Conservation (phyloP, 2,113 vertebrate genomes). For the Cyphomyrus discorhynchus region DNA sequence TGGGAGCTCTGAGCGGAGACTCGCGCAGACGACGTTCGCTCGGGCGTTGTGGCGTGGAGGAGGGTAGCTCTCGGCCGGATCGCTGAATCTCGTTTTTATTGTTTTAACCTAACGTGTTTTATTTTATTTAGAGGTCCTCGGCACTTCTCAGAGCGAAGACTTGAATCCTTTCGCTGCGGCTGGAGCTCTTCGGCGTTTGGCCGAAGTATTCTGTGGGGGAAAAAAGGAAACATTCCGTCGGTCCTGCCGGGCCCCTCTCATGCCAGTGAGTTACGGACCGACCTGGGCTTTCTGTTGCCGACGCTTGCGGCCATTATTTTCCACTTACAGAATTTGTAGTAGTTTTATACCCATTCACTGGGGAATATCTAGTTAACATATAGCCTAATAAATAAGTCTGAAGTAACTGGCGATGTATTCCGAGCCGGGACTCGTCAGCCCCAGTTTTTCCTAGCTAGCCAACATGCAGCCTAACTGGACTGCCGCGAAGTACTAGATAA, state of each 20-base stretch:
- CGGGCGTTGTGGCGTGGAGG: background rate
- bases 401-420: background rate
- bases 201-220: conserved; percentile 21
- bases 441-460: background rate
- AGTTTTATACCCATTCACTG: background rate
- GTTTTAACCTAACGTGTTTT: background rate
- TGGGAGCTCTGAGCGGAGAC: background rate
- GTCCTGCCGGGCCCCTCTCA: conserved; percentile 32
- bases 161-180: background rate
- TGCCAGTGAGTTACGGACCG: conserved; percentile 36
- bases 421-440: background rate
- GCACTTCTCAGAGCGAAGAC: background rate
- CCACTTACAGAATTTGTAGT: background rate
- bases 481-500: background rate
- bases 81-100: conserved; percentile 18
- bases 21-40: background rate
- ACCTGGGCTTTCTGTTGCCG: conserved; percentile 19
- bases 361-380: background rate
- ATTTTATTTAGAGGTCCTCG: background rate
- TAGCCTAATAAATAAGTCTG: background rate
- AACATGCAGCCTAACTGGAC: background rate
- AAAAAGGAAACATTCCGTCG: conserved; percentile 32
- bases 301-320: background rate
- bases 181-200: background rate
- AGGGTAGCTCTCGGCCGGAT: background rate